Conservation (phyloP, 2,113 vertebrate species). For the Suricata suricatta region DNA sequence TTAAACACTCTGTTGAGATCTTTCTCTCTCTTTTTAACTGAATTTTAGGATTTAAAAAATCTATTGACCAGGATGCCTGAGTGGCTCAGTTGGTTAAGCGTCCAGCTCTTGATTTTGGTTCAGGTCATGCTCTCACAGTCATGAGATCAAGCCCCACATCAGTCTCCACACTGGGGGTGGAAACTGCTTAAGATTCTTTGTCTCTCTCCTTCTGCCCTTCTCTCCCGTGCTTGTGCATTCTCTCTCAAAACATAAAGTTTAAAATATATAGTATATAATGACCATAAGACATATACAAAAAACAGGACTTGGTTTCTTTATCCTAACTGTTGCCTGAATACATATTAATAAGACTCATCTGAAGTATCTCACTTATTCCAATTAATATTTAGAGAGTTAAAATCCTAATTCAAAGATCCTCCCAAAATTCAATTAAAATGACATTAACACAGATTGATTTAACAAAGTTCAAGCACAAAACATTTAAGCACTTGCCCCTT, state of each 20-base stretch:
- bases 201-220: no score
- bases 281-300: not conserved
- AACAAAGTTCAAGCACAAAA: conserved; percentile 17
- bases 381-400: not conserved
- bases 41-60: not conserved
- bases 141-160: no score
- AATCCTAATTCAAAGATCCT: not conserved
- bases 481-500: not conserved
- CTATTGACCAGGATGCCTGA: not conserved
- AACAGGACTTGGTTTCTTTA: not conserved
- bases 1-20: not conserved
- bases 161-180: no score
- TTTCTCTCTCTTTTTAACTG: not conserved
- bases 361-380: not conserved
- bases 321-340: not conserved
- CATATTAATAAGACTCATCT: not conserved
- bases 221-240: no score
- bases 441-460: not conserved
- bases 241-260: no score
- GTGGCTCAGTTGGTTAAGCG: no score
- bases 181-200: no score
- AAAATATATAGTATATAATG: no score
- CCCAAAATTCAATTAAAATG: conserved; percentile 50
- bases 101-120: no score
- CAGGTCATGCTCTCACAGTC: no score